These are phyloP conservation scores for Accipiter cooperii DNA, from an alignment of 2,113 vertebrate species.

Conservation along the genomic window DNA sequence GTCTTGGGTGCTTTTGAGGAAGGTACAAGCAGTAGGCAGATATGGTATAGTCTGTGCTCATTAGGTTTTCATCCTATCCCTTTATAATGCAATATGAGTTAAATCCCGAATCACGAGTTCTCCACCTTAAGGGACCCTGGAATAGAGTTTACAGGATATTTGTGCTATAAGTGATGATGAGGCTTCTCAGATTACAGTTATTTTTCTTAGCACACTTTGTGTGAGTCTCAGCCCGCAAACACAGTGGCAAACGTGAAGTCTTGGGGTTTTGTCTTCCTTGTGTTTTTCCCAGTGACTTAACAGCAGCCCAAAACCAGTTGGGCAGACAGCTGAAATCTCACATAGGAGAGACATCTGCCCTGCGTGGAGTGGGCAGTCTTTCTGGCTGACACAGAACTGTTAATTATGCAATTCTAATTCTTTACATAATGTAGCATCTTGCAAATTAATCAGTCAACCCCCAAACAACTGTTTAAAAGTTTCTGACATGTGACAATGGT, in stretches of 20 bases:
- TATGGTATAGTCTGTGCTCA: neutral
- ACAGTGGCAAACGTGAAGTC: neutral
- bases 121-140: neutral
- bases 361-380: neutral
- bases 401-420: neutral
- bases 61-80: neutral
- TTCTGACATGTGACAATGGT: neutral
- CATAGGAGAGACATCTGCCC: neutral
- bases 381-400: neutral
- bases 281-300: neutral
- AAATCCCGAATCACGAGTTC: neutral
- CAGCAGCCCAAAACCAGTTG: neutral
- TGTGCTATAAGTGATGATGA: neutral
- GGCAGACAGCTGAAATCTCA: neutral
- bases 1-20: neutral
- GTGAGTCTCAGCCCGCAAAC: neutral
- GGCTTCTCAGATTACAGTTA: neutral
- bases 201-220: neutral
- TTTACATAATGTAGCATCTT: constrained; percentile 15
- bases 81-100: neutral
- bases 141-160: neutral
- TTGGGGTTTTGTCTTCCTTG: neutral
- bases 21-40: neutral
- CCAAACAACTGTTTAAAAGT: neutral
- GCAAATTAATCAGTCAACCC: constrained; percentile 4